These are phyloP conservation scores for Trachurus trachurus DNA, from an alignment of 2,797 vertebrate genomes.

Conservation along the genomic window DNA sequence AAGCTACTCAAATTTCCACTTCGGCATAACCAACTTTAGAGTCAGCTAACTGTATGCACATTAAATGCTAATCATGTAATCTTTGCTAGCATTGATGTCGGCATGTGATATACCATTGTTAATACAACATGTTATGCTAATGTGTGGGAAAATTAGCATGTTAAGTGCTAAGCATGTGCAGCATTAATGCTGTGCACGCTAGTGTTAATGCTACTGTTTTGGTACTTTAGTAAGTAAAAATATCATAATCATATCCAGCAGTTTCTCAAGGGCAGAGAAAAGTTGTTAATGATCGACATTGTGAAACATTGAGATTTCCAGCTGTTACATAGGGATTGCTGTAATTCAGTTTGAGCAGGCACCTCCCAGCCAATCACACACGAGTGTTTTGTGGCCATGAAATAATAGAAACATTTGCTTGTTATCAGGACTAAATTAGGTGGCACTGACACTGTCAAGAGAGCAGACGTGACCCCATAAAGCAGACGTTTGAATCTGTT, in stretches of 20 bases:
- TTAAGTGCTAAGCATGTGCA: neutral
- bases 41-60: neutral
- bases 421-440: neutral
- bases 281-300: neutral
- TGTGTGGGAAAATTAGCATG: neutral
- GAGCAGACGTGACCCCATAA: conserved; percentile 3
- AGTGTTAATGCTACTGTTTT: neutral
- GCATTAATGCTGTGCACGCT: neutral
- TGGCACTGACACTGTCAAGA: neutral
- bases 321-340: neutral
- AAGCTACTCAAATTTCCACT: neutral
- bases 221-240: neutral
- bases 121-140: neutral
- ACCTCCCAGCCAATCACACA: neutral
- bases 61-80: neutral
- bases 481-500: conserved; percentile 18
- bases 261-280: neutral
- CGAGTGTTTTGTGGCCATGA: neutral
- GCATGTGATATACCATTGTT: neutral
- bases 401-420: neutral
- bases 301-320: neutral
- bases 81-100: neutral
- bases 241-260: neutral
- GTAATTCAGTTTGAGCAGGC: neutral
- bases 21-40: neutral